Evolutionary conservation across 2,888 invertebrate species (phyloP).

Genomic region (Campaea margaritaria): DNA sequence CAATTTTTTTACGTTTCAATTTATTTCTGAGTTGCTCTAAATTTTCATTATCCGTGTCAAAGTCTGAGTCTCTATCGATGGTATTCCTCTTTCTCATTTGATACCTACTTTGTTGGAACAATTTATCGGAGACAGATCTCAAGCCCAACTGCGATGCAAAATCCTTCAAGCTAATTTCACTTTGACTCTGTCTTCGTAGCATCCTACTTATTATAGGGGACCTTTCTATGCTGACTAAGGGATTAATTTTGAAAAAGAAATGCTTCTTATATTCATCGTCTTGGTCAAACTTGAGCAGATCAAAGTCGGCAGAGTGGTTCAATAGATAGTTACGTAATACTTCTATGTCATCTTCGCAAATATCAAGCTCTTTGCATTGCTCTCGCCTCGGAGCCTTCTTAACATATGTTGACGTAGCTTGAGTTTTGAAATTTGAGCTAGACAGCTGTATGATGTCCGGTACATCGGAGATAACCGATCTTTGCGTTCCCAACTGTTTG

Average conservation of each 20-base stretch:
- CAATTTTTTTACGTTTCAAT: too few relatives aligned
- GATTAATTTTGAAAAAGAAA: slow-evolving; percentile 60
- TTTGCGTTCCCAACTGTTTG: not conserved
- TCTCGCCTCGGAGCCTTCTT: not conserved
- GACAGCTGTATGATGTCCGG: not conserved
- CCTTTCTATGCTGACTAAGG: slow-evolving; percentile 56
- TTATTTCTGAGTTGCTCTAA: not conserved
- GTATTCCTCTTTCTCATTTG: slow-evolving; percentile 12
- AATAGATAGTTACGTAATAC: slow-evolving; percentile 25
- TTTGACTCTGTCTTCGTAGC: slow-evolving; percentile 27
- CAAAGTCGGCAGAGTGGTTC: slow-evolving; percentile 9
- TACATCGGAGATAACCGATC: not conserved
- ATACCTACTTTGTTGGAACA: slow-evolving; percentile 3
- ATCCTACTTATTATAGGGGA: slow-evolving; percentile 45
- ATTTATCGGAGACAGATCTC: slow-evolving; percentile 38
- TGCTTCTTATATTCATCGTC: slow-evolving; percentile 24
- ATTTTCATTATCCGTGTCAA: slow-evolving; percentile 9
- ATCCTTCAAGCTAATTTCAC: slow-evolving; percentile 38
- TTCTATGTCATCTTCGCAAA: slow-evolving; percentile 27
- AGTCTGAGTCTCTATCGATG: not conserved
- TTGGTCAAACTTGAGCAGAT: slow-evolving; percentile 22
- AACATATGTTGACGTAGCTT: not conserved
- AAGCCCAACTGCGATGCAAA: slow-evolving; percentile 58
- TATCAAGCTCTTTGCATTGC: slow-evolving; percentile 21
- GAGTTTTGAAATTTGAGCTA: not conserved